A percentile compares a stretch with the other conserved stretches of the same genome.
Evolutionary conservation across 2,888 invertebrate species (phyloP).

Genomic region (Oxytorus armatus): DNA sequence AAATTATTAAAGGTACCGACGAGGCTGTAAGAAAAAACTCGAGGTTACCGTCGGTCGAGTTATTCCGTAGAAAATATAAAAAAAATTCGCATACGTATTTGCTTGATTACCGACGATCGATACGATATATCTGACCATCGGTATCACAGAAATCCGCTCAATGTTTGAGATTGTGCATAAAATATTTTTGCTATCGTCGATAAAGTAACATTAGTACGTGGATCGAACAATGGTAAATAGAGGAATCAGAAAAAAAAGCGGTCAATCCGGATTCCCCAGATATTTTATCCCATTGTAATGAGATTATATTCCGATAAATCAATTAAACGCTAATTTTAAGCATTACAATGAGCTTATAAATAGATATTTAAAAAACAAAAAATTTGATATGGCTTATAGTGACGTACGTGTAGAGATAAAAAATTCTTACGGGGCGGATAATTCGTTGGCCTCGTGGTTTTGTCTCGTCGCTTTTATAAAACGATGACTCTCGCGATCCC

Average conservation of each 20-base stretch:
- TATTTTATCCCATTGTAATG: too few relatives aligned
- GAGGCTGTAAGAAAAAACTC: too few relatives aligned
- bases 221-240: neutral
- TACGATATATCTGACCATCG: neutral
- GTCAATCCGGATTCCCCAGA: too few relatives aligned
- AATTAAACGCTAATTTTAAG: neutral
- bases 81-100: neutral
- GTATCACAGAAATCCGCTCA: neutral
- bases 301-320: too few relatives aligned
- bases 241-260: neutral
- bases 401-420: neutral
- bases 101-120: neutral
- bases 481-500: too few relatives aligned
- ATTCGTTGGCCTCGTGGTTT: too few relatives aligned
- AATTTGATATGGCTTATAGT: slow-evolving; percentile 37
- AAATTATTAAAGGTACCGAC: too few relatives aligned
- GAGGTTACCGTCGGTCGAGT: too few relatives aligned
- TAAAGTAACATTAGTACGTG: neutral
- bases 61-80: too few relatives aligned
- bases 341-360: slow-evolving; percentile 29
- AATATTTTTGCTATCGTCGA: neutral
- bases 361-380: slow-evolving; percentile 15
- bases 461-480: too few relatives aligned
- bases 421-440: neutral
- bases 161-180: neutral